Evolutionary conservation across 2,113 vertebrate species (phyloP), one percentile per base, ranked within the genome.

Genomic region (Melanocharis versteri): DNA sequence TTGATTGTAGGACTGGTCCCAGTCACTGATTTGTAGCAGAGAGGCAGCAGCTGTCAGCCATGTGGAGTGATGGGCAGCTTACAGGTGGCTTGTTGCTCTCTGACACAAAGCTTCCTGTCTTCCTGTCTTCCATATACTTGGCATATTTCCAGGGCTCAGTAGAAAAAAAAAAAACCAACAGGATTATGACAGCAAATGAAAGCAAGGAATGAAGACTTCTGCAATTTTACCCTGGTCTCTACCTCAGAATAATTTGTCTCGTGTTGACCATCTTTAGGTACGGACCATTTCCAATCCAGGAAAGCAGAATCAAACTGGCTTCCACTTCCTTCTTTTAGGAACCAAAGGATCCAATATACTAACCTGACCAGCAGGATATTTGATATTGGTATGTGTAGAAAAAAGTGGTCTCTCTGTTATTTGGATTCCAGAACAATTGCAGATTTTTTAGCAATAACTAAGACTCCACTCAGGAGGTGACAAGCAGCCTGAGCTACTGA

Each of bases 81-180:
- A n/a, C 21, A 89, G 45, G 18, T 10, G 14, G 37, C 44, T 65
- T 16, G 0, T 30, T 84, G 48, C 24, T 81, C 10, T 65, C 45
- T 83, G 33, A 77, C 39, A 71, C 19, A 69, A 93, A 80, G 35
- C 23, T n/a, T n/a, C n/a, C n/a, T n/a, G n/a, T n/a, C n/a, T n/a
- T n/a, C n/a, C 45, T 47, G 6, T 66, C 51, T 93, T 37, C 40
- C 35, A 31, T 37, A 13, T 7, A 30, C 66, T 33, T 89, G 58
- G 42, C 27, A 50, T 6, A 15, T 65, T 60, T 66, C 28, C 45
- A 76, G 39, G 28, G 10, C 13, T 79, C 57, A 51, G 12, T 8
- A 79, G 39, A 20, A 78, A 62, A 61, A 37, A 24, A 0, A 78
- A 62, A 61, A 37, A 24, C 0, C 0, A 2, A n/a, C 37, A 65